Percentiles rank a stretch among this genome's conserved stretches.
Evolutionary conservation across 2,797 vertebrate species (phyloP).

Genomic region (Notolepis coatsorum): DNA sequence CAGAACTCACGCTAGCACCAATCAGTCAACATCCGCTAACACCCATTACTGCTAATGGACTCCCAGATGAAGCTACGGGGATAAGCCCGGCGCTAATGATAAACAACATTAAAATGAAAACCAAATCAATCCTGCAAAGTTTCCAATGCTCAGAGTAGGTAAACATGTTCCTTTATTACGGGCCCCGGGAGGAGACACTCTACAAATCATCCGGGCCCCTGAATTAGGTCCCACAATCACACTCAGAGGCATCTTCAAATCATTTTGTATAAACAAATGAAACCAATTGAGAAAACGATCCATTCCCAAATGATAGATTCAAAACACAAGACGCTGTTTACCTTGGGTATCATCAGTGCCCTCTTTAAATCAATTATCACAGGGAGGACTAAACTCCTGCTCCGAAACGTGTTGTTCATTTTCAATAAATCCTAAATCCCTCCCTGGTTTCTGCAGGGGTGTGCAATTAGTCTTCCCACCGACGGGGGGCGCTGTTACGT

Average conservation of each 20-base stretch:
- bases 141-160: conserved; percentile 69
- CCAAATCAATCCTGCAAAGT: conserved; percentile 83
- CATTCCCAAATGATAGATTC: conserved; percentile 73
- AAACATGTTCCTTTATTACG: conserved; percentile 81
- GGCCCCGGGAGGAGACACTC: conserved; percentile 67
- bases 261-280: conserved; percentile 75
- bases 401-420: conserved; percentile 52
- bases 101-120: conserved; percentile 86
- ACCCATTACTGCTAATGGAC: conserved; percentile 84
- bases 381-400: conserved; percentile 49
- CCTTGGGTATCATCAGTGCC: conserved; percentile 57
- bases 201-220: conserved; percentile 73
- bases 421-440: conserved; percentile 34
- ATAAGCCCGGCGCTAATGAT: conserved; percentile 82
- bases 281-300: conserved; percentile 73
- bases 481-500: conserved; percentile 15
- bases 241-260: conserved; percentile 76
- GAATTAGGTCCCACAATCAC: conserved; percentile 64
- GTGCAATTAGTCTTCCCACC: conserved; percentile 27
- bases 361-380: conserved; percentile 62
- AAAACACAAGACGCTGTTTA: conserved; percentile 69
- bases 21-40: conserved; percentile 83
- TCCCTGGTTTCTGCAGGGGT: conserved; percentile 9
- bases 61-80: conserved; percentile 79
- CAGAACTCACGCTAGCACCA: conserved; percentile 76